These are phyloP conservation scores for Epinotia demarniana DNA, from an alignment of 2,888 invertebrate species.

Conservation along the genomic window DNA sequence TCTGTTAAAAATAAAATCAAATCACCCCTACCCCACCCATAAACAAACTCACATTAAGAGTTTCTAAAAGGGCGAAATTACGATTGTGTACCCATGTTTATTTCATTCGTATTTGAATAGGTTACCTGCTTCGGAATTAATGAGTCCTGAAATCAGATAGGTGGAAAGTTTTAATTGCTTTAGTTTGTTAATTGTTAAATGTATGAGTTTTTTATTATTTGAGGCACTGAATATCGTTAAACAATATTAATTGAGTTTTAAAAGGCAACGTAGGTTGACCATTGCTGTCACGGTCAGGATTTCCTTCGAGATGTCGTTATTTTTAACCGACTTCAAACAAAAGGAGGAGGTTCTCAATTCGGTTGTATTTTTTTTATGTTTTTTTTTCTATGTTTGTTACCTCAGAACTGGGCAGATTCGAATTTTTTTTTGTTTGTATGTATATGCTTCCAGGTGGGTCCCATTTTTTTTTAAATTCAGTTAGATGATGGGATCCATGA, in stretches of 20 bases:
- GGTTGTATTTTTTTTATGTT: too few relatives aligned
- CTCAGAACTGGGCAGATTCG: too few relatives aligned
- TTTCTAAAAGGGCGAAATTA: slow-evolving; percentile 6
- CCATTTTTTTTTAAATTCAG: too few relatives aligned
- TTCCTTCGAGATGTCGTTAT: too few relatives aligned
- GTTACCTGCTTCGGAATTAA: slow-evolving; percentile 25
- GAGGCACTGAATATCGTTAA: background rate
- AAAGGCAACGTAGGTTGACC: background rate
- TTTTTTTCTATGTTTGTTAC: too few relatives aligned
- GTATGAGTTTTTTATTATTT: slow-evolving; percentile 4
- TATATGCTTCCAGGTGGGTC: too few relatives aligned
- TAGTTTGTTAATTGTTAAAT: slow-evolving; percentile 6
- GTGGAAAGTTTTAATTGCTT: slow-evolving; percentile 36
- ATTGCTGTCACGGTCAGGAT: too few relatives aligned
- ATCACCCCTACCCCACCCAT: background rate
- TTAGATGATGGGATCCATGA: too few relatives aligned
- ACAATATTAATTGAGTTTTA: too few relatives aligned
- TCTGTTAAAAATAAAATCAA: background rate
- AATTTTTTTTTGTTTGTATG: too few relatives aligned
- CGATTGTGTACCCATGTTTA: background rate
- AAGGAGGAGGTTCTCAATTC: too few relatives aligned
- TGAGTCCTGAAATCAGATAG: slow-evolving; percentile 27
- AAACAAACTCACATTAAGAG: background rate
- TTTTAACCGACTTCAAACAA: too few relatives aligned
- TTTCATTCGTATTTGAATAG: slow-evolving; percentile 23